These are phyloP conservation scores for Carassius gibelio DNA, from an alignment of 2,113 vertebrate species.

Conservation along the genomic window DNA sequence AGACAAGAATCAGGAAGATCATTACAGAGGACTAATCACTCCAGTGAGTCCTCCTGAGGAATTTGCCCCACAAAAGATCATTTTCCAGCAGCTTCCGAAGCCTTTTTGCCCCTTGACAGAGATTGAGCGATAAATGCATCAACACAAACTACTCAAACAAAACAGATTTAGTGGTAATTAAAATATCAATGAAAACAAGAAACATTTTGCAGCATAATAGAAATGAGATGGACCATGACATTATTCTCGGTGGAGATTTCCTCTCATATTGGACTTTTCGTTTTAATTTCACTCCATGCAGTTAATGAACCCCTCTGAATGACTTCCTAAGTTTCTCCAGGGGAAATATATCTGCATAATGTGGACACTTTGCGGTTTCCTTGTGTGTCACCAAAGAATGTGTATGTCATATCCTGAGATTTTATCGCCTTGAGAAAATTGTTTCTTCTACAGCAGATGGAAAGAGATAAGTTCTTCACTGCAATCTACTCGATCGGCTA, in stretches of 20 bases:
- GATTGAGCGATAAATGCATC: not conserved
- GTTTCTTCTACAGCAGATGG: not conserved
- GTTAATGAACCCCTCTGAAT: constrained; percentile 35
- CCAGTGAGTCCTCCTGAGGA: constrained; percentile 27
- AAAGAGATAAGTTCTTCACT: not conserved
- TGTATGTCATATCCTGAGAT: constrained; percentile 18
- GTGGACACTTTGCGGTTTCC: constrained; percentile 21
- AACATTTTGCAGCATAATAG: constrained; percentile 3
- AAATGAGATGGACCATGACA: constrained; percentile 10
- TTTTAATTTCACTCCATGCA: constrained; percentile 23
- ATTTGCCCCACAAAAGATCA: not conserved
- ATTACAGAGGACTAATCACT: constrained; percentile 66
- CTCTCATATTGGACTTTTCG: constrained; percentile 20
- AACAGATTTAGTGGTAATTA: constrained; percentile 30
- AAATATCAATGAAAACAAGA: constrained; percentile 36
- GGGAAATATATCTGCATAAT: constrained; percentile 37
- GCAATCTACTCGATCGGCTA: not conserved
- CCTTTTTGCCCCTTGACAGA: constrained; percentile 1
- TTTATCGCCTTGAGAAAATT: constrained; percentile 34
- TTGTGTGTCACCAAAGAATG: constrained; percentile 29
- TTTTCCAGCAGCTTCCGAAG: not conserved
- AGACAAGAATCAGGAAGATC: constrained; percentile 65
- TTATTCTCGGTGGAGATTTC: constrained; percentile 33
- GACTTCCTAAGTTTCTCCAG: constrained; percentile 32
- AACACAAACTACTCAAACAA: constrained; percentile 12